These are phyloP conservation scores for Sinocyclocheilus anophthalmus DNA, from an alignment of 2,113 vertebrate genomes.

Conservation along the genomic window DNA sequence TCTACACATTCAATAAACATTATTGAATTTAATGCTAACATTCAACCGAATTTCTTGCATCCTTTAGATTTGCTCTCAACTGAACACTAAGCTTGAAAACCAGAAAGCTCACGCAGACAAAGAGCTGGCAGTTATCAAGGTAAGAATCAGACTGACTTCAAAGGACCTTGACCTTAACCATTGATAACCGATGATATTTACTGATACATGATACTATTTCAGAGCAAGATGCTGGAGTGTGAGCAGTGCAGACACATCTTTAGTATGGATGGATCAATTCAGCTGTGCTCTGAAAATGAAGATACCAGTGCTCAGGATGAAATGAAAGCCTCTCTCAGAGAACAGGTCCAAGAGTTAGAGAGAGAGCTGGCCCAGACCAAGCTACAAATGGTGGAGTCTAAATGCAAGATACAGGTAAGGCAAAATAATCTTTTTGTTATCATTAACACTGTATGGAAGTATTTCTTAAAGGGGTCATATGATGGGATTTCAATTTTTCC, in stretches of 20 bases:
- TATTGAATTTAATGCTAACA: background rate
- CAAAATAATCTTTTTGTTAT: background rate
- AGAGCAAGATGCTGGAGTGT: conserved; percentile 85
- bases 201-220: background rate
- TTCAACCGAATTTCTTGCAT: background rate
- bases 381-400: conserved; percentile 91
- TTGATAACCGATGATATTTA: background rate
- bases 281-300: conserved; percentile 61
- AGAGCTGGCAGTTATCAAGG: conserved; percentile 85
- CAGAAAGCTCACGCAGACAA: conserved; percentile 84
- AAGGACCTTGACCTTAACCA: background rate
- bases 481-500: too few species aligned
- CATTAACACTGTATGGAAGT: background rate
- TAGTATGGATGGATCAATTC: conserved; percentile 73
- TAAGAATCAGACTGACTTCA: conserved; percentile 58
- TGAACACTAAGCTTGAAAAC: conserved; percentile 86
- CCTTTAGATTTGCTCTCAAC: conserved; percentile 90
- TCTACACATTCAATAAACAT: background rate
- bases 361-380: conserved; percentile 90
- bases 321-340: conserved; percentile 83
- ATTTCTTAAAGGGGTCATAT: background rate
- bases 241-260: conserved; percentile 81
- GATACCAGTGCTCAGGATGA: conserved; percentile 71
- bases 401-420: conserved; percentile 91
- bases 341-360: conserved; percentile 86